Conservation (phyloP, 2,888 invertebrate species). For the Byasa hedistus region DNA sequence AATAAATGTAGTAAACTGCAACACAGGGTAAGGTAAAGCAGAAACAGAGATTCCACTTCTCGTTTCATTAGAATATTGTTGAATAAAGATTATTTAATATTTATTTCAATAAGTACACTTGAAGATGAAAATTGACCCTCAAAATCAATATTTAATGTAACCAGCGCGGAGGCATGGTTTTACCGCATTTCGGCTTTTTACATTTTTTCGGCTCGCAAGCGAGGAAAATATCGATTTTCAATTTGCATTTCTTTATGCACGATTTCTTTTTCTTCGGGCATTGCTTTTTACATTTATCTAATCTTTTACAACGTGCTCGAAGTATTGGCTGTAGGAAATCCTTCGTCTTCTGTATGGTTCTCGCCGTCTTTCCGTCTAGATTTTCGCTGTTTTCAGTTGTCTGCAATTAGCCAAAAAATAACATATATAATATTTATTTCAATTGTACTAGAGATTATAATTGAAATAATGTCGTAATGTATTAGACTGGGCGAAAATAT, state of each 20-base stretch:
- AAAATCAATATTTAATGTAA: background rate
- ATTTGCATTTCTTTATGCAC: constrained; percentile 41
- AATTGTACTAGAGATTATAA: no score
- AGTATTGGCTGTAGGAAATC: constrained; percentile 39
- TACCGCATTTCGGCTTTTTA: constrained; percentile 38
- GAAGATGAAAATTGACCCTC: no score
- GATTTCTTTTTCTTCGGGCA: constrained; percentile 37
- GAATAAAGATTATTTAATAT: no score
- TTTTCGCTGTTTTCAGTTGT: constrained; percentile 35
- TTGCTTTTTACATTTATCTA: constrained; percentile 38
- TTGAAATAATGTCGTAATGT: no score
- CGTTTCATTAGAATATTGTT: no score
- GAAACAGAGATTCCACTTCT: no score
- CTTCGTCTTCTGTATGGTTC: constrained; percentile 35
- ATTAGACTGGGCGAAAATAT: no score
- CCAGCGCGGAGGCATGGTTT: constrained; percentile 45
- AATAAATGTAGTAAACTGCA: no score
- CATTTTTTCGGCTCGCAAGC: constrained; percentile 37
- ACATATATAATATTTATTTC: no score
- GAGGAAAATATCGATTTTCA: constrained; percentile 39
- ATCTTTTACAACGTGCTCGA: constrained; percentile 39
- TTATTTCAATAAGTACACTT: no score
- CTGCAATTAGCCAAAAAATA: constrained; percentile 28
- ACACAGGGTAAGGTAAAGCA: no score
- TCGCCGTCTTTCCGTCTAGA: constrained; percentile 32